Evolutionary conservation across 2,888 invertebrate species (phyloP), one percentile per base, ranked within the genome.

Genomic region (Timema cristinae): DNA sequence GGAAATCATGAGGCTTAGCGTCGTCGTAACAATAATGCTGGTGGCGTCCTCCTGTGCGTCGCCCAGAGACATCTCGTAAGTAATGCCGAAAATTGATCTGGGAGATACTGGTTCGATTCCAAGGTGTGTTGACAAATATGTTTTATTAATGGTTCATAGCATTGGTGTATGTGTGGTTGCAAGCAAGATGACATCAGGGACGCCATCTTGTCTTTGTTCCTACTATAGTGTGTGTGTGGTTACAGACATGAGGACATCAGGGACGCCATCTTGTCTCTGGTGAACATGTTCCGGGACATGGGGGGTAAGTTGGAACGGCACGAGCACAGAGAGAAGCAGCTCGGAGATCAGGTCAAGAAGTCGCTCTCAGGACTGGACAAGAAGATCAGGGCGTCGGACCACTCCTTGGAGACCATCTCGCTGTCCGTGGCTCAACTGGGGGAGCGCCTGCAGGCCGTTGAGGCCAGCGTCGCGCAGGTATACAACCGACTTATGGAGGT

Each of bases 221-320:
- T n/a, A 8, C 15, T 54, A 54, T 54, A 54, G 54, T 54, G 13
- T 54, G 8, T 54, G 13, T 15, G 8, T 67, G 10, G 6, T 67
- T 54, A 32, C 59, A 71, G 90, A 54, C 86, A 89, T 81, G 88
- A 89, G 82, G 90, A 90, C 77, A 91, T 92, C 76, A 87, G 91
- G 75, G 91, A 92, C 78, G 93, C 92, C 0, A 89, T 95, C 80
- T 81, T 94, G 75, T 92, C 93, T 32, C 83, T 94, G 72, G 90
- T 93, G 10, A 91, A 92, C 79, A 91, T 93, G 81, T 90, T 93
- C 81, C 87, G 92, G 66, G 86, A 89, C 56, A 88, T 91, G 69
- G 93, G 92, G 75, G 92, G 92, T 79, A 94, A 94, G 82, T 81
- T 95, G 74, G 94, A 94, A 79, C 84, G 94, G 15, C 94, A 95